Conservation (phyloP, 1,140 invertebrate genomes). For the Diorhabda elongata region DNA sequence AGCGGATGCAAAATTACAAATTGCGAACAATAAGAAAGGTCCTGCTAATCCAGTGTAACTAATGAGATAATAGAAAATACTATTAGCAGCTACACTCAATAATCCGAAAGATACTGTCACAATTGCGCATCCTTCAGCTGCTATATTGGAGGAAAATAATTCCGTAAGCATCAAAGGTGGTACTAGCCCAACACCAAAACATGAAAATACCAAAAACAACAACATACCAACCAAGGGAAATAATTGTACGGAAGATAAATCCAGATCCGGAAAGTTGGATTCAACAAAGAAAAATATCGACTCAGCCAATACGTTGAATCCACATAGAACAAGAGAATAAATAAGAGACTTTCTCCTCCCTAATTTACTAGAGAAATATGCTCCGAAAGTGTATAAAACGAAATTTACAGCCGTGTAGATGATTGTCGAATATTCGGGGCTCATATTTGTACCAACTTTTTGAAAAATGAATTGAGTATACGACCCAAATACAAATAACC, state of each 20-base stretch:
- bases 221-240: constrained; percentile 64
- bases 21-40: constrained; percentile 72
- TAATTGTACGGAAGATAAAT: constrained; percentile 22
- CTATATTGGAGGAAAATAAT: constrained; percentile 67
- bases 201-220: constrained; percentile 65
- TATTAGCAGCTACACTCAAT: constrained; percentile 69
- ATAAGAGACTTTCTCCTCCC: constrained; percentile 68
- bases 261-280: constrained; percentile 28
- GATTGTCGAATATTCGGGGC: constrained; percentile 46
- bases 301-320: constrained; percentile 52
- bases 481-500: constrained; percentile 29
- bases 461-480: constrained; percentile 37
- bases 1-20: constrained; percentile 59
- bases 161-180: constrained; percentile 71
- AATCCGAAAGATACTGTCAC: constrained; percentile 66
- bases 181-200: constrained; percentile 66
- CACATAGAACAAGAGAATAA: constrained; percentile 56
- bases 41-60: constrained; percentile 60
- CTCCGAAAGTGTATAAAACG: constrained; percentile 58
- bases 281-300: constrained; percentile 55
- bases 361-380: constrained; percentile 64
- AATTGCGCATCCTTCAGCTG: constrained; percentile 64
- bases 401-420: constrained; percentile 65
- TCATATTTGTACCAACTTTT: constrained; percentile 21
- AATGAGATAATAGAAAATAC: constrained; percentile 64